Conservation (phyloP, 1,140 invertebrate species). For the Drosophila triauraria region DNA sequence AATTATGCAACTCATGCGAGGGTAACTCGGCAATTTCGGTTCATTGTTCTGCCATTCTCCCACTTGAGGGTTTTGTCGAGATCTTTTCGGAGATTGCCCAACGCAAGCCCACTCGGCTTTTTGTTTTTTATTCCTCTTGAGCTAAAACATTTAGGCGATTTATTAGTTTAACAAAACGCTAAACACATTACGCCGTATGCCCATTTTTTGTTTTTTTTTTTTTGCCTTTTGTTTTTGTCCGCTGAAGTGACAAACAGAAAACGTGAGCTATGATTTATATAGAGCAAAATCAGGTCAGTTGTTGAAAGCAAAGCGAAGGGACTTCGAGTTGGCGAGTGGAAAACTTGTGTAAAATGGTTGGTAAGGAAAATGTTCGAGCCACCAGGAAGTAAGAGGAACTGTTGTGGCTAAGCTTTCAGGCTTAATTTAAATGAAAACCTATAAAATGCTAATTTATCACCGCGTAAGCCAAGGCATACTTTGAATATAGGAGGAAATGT, state of each 20-base stretch:
- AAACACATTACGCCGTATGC: slow-evolving; percentile 33
- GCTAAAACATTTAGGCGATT: slow-evolving; percentile 28
- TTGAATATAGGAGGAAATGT: too few species aligned
- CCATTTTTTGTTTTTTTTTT: background rate
- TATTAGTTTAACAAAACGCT: slow-evolving; percentile 55
- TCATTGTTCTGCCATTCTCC: slow-evolving; percentile 49
- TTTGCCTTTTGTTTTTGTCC: slow-evolving; percentile 21
- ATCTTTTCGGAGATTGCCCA: slow-evolving; percentile 13
- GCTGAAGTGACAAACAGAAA: slow-evolving; percentile 47
- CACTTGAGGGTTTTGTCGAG: slow-evolving; percentile 15
- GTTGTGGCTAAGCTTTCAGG: too few species aligned
- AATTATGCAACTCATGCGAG: slow-evolving; percentile 42
- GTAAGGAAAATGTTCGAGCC: background rate
- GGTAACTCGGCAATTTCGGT: slow-evolving; percentile 22
- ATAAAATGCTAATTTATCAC: too few species aligned
- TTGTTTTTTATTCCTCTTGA: background rate
- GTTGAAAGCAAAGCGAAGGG: slow-evolving; percentile 10
- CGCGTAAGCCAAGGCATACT: too few species aligned
- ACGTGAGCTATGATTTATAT: slow-evolving; percentile 53
- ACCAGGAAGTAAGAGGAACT: slow-evolving; percentile 2
- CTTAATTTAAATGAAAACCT: too few species aligned
- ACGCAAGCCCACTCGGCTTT: slow-evolving; percentile 3
- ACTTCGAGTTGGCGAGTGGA: background rate
- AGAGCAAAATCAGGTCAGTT: slow-evolving; percentile 44
- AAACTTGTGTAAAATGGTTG: slow-evolving; percentile 1